Evolutionary conservation across 2,113 vertebrate genomes (phyloP).

Genomic region (Elachura formosa): DNA sequence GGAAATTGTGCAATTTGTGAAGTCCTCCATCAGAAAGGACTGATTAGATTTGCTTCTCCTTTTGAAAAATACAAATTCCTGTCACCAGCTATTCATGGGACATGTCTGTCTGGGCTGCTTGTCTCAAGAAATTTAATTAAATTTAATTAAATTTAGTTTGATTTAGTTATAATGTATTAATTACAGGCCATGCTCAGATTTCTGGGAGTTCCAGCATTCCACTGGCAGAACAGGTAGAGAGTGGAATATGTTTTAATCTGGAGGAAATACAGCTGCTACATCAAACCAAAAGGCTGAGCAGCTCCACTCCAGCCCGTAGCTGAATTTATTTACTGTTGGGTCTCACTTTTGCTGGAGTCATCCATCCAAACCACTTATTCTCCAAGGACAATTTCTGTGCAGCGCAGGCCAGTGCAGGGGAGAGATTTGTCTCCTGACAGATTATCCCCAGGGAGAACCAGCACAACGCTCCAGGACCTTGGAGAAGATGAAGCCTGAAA

Average conservation of each 20-base stretch:
- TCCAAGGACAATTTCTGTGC: background rate
- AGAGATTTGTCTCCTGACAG: background rate
- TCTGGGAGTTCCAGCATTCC: background rate
- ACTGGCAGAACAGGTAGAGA: background rate
- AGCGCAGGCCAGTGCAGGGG: background rate
- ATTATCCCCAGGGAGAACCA: background rate
- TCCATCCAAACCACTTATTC: background rate
- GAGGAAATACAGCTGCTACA: background rate
- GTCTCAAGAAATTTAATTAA: background rate
- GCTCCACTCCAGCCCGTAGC: background rate
- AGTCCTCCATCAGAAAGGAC: background rate
- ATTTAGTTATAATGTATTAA: background rate
- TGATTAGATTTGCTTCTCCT: background rate
- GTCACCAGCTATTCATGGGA: background rate
- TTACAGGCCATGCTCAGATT: background rate
- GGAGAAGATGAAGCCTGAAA: background rate
- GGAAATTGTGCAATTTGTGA: background rate
- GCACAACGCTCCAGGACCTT: accelerated
- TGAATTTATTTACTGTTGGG: background rate
- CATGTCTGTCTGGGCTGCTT: background rate
- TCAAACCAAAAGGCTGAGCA: background rate
- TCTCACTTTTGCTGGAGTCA: background rate
- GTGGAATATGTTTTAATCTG: background rate
- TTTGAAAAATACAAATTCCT: background rate
- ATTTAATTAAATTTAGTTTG: background rate